These are phyloP conservation scores for Brotogeris chrysoptera DNA, from an alignment of 2,797 vertebrate genomes.

Conservation along the genomic window DNA sequence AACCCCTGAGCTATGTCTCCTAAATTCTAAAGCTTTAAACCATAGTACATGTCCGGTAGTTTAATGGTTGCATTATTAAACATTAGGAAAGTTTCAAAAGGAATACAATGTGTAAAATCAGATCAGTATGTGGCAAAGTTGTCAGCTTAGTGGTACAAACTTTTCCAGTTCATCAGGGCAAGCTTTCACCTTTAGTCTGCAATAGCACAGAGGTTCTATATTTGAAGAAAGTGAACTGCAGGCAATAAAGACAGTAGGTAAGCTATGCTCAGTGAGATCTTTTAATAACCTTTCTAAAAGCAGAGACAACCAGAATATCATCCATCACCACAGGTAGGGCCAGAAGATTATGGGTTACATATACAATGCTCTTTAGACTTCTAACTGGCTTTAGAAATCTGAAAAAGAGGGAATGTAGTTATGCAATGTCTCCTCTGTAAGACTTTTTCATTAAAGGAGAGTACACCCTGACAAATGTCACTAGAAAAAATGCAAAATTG, in stretches of 20 bases:
- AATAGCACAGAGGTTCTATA: not conserved
- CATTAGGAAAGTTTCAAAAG: not conserved
- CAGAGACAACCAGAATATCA: not conserved
- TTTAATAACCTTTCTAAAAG: not conserved
- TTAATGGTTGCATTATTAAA: not conserved
- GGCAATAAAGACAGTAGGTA: not conserved
- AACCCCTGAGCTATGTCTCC: not conserved
- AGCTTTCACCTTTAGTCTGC: not conserved
- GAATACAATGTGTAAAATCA: not conserved
- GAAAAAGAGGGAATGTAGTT: not conserved
- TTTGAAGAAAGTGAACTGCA: not conserved
- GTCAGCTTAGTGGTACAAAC: not conserved
- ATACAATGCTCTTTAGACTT: not conserved
- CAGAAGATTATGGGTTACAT: not conserved
- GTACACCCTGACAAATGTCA: not conserved
- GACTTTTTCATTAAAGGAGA: not conserved
- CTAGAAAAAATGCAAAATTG: not conserved
- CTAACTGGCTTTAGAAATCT: not conserved
- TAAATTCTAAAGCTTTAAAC: not conserved
- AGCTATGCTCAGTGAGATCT: not conserved
- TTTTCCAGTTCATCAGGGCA: not conserved
- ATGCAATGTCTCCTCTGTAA: not conserved
- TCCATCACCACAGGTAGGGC: not conserved
- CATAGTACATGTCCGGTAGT: accelerated
- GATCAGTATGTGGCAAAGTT: not conserved